Conservation (phyloP, 2,888 invertebrate genomes). For the Drosophila longiperda region DNA sequence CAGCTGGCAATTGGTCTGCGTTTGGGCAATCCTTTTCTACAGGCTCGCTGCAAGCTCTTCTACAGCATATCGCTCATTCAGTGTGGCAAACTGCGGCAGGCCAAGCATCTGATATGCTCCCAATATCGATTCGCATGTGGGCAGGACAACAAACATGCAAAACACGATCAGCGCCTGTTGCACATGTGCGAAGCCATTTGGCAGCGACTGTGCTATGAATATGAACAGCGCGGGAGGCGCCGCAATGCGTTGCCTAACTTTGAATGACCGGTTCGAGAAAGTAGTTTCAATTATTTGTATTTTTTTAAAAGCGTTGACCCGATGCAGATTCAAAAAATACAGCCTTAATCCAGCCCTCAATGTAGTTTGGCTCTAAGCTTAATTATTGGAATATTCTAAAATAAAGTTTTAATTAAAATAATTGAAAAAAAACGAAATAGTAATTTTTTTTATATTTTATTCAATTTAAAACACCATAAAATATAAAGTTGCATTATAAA, state of each 20-base stretch:
- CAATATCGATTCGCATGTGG: conserved; percentile 86
- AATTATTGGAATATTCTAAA: not conserved
- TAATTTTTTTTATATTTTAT: not conserved
- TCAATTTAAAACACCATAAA: not conserved
- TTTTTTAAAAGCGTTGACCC: not conserved
- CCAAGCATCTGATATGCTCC: conserved; percentile 87
- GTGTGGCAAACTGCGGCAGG: conserved; percentile 88
- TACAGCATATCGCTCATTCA: conserved; percentile 95
- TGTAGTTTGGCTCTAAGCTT: not conserved
- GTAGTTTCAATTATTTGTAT: not conserved
- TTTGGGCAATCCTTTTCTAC: conserved; percentile 92
- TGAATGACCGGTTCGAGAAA: not conserved
- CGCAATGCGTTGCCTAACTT: not conserved
- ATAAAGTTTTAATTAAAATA: not conserved
- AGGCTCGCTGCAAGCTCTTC: conserved; percentile 93
- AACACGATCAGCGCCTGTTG: conserved; percentile 87
- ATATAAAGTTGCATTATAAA: not conserved
- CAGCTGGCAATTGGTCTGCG: conserved; percentile 93
- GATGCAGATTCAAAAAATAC: not conserved
- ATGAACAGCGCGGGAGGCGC: conserved; percentile 33
- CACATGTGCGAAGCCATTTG: conserved; percentile 95
- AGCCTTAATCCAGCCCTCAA: not conserved
- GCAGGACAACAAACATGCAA: conserved; percentile 85
- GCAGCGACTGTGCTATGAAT: conserved; percentile 89
- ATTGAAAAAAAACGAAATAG: not conserved